Conservation (phyloP, 2,797 vertebrate species). For the Urophycis tenuis region DNA sequence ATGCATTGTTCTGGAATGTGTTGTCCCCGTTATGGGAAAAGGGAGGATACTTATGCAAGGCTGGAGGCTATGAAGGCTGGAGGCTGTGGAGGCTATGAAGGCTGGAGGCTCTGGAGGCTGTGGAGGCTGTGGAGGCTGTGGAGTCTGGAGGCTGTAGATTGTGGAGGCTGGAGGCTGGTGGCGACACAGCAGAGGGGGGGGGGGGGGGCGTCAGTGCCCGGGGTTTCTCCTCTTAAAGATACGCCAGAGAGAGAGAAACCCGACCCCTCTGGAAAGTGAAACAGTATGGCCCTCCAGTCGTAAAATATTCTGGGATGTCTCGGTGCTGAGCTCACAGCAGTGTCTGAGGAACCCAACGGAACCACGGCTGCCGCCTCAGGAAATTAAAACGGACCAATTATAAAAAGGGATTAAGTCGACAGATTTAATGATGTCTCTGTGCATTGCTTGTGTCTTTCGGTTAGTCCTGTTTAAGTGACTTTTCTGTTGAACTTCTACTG, state of each 20-base stretch:
- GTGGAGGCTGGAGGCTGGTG: constrained; percentile 49
- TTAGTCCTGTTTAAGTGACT: background rate
- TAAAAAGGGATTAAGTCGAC: constrained; percentile 15
- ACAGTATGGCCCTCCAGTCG: constrained; percentile 24
- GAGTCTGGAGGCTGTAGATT: too few species aligned
- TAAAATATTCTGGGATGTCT: constrained; percentile 12
- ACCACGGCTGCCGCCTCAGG: background rate
- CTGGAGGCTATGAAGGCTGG: constrained; percentile 29
- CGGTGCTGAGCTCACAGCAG: constrained; percentile 15
- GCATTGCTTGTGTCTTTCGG: background rate
- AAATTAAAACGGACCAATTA: constrained; percentile 22
- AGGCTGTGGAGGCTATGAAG: too few species aligned
- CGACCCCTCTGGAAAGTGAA: constrained; percentile 40
- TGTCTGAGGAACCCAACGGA: background rate
- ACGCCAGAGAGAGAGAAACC: constrained; percentile 41
- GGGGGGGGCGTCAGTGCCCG: too few species aligned
- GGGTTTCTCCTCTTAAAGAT: constrained; percentile 16
- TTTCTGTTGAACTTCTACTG: constrained; percentile 16
- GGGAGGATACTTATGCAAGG: constrained; percentile 33
- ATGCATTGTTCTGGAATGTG: constrained; percentile 50
- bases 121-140: too few species aligned
- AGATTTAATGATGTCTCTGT: constrained; percentile 22
- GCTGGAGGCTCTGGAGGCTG: too few species aligned
- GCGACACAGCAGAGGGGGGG: constrained; percentile 58
- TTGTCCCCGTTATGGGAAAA: constrained; percentile 31